Evolutionary conservation across 2,888 invertebrate species (phyloP), one percentile per base, ranked within the genome.

Genomic region (Sympetrum striolatum): DNA sequence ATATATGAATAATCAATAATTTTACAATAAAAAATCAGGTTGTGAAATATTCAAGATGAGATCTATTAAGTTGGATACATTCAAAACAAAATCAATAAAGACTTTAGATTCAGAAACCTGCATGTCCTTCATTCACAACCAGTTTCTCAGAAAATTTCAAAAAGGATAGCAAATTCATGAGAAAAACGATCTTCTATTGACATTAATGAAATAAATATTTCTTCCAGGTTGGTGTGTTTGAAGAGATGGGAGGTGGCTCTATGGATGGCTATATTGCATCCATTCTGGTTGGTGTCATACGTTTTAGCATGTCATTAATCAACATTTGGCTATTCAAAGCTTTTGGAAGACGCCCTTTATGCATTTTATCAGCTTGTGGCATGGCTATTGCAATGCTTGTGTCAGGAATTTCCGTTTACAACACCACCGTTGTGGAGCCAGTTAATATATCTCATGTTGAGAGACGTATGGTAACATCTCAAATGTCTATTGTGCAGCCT

Each of bases 311-410:
- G 94, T 96, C 95, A 0, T 94, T 95, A 92, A 93, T 95, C 6
- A 95, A 95, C 92, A 95, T 95, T 0, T 95, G 94, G 93, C 93
- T 96, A 91, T 92, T 96, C 80, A 94, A 94, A 91, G 93, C 94
- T 31, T 95, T 94, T 93, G 94, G 94, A 90, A 93, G 95, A 90
- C 93, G 96, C 44, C 93, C 94, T 0, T 93, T 96, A 18, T 94
- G 95, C 90, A 95, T 95, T 92, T 92, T 94, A 14, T 95, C 95
- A 80, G 94, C 94, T 0, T 91, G 95, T 2, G 95, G 95, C 5
- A 96, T 96, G 95, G 94, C 95, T 0, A 92, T 94, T 10, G 95
- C 95, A 92, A 95, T 96, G 95, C 93, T 93, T 12, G 93, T 95
- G 25, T 95, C 95, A 6, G 96, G 95, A 22, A 60, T 60, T 22